Conservation (phyloP, 1,140 invertebrate species). For the Cydia splendana region DNA sequence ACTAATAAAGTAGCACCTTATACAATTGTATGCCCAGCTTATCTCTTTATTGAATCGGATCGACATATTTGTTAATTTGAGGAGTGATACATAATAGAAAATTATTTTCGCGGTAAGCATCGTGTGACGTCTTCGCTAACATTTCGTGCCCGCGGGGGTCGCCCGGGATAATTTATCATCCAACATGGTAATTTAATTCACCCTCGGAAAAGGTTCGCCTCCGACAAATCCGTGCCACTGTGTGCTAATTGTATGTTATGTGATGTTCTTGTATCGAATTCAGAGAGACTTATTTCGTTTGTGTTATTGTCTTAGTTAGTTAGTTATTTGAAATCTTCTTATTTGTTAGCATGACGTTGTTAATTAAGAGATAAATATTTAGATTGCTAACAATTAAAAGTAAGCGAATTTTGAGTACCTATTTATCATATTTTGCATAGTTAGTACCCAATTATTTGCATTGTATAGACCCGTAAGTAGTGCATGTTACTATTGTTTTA, state of each 20-base stretch:
- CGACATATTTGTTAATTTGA: background rate
- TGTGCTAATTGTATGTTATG: constrained; percentile 29
- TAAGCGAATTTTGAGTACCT: too few relatives aligned
- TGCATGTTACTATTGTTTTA: too few relatives aligned
- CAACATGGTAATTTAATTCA: constrained; percentile 32
- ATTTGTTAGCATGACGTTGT: too few relatives aligned
- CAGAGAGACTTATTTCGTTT: background rate
- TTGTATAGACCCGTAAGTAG: too few relatives aligned
- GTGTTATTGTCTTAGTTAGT: background rate
- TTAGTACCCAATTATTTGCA: too few relatives aligned
- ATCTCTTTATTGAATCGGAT: constrained; percentile 9
- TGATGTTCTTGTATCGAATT: constrained; percentile 20
- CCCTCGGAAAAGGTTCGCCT: constrained; percentile 27
- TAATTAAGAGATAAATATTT: too few relatives aligned
- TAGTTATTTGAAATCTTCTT: background rate
- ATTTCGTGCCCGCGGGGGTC: constrained; percentile 3
- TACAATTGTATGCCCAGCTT: constrained; percentile 15
- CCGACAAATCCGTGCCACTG: constrained; percentile 18
- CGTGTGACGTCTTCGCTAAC: constrained; percentile 3
- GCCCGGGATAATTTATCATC: constrained; percentile 21
- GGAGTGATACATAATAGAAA: background rate
- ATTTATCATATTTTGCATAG: too few relatives aligned
- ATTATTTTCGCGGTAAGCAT: background rate
- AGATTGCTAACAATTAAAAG: too few relatives aligned
- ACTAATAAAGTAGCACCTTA: too few relatives aligned